These are phyloP conservation scores for Falco naumanni DNA, from an alignment of 2,797 vertebrate species.

Conservation along the genomic window DNA sequence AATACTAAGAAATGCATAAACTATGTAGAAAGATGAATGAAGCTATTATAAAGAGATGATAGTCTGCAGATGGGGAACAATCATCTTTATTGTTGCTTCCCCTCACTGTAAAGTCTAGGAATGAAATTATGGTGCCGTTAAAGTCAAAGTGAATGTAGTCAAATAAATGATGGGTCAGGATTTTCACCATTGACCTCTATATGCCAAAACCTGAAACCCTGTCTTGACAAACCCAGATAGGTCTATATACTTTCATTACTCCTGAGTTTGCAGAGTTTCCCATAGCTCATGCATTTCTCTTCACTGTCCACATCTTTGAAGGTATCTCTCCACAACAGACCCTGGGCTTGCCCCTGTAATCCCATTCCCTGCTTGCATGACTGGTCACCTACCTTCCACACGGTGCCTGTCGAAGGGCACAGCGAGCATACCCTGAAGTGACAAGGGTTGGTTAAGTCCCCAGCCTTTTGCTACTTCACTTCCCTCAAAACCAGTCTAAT, in stretches of 20 bases:
- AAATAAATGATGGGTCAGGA: background rate
- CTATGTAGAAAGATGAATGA: background rate
- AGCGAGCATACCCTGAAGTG: background rate
- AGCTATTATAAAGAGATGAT: constrained; percentile 15
- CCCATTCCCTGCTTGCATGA: background rate
- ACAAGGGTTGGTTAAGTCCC: background rate
- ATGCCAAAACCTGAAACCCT: background rate
- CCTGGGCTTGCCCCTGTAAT: background rate
- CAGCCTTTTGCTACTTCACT: background rate
- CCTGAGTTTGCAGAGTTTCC: background rate
- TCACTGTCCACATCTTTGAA: background rate
- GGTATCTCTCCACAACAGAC: background rate
- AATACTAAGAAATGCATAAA: background rate
- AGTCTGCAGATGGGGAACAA: background rate
- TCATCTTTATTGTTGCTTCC: background rate
- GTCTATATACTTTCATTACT: background rate
- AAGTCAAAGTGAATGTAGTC: background rate
- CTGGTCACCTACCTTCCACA: background rate
- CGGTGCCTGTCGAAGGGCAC: background rate
- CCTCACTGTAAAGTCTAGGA: background rate
- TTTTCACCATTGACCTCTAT: background rate
- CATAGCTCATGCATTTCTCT: background rate
- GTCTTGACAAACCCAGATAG: background rate
- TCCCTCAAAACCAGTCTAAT: background rate
- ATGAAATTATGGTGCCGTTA: background rate